Base-by-base conservation (phyloP, 2,888 invertebrate species). In the Chrysolina haemoptera region DNA sequence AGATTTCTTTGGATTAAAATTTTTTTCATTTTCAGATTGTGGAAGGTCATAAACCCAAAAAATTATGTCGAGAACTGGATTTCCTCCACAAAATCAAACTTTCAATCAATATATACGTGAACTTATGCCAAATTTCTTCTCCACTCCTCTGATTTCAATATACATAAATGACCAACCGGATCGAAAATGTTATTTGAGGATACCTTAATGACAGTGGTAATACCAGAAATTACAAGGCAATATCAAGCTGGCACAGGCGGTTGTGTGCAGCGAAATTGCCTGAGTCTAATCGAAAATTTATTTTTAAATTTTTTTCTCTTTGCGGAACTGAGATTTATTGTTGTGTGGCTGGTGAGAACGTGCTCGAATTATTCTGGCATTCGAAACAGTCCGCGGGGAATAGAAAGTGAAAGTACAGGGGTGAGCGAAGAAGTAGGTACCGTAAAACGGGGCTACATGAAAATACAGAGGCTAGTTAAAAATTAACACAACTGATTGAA, bases 211-310 rank as follows among this genome's bases (percentile, higher is more conserved):
- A 27, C 59, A 59, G 35, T 27, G 59, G 27, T 22, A 59, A 59
- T 59, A 9, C 10, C 55, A n/a, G 59, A 16, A 35, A 59, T 59
- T 35, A 59, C 59, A 59, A 59, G 35, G 59, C n/a, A 27, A 59
- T 59, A 59, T 59, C 59, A 0, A 59, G 59, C 27, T 59, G 35
- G 35, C 59, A n/a, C 35, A 27, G 14, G n/a, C 35, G 59, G 18
- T 22, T 55, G 10, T 22, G n/a, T n/a, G 59, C 27, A n/a, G 35
- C n/a, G 35, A 59, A 59, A 27, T 59, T n/a, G 27, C 59, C n/a
- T 59, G 59, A 59, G 59, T 27, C 35, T 59, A 59, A 59, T 59
- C 59, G 35, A 59, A 10, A 59, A 59, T 59, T 27, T 59, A 35
- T 59, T 59, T 59, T 59, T 16, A 22, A 22, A 18, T 59, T 59